Percentiles rank a stretch among this genome's conserved stretches.
These are phyloP conservation scores for Enteromius mattozi DNA, from an alignment of 2,797 vertebrate species.

Conservation along the genomic window DNA sequence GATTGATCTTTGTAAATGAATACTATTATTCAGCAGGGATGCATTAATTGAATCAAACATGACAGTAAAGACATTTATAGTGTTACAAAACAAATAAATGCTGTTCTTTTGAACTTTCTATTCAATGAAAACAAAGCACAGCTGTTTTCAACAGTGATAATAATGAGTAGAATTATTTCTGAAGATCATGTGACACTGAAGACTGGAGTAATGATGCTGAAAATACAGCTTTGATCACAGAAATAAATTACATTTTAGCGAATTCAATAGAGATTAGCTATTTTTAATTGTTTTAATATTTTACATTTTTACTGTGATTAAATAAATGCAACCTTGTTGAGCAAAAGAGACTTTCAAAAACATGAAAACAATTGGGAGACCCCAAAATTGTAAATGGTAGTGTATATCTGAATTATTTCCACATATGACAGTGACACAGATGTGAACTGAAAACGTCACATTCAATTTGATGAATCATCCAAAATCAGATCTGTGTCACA, in stretches of 20 bases:
- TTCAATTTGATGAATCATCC: not conserved
- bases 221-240: not conserved
- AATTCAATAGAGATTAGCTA: not conserved
- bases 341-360: too few relatives aligned
- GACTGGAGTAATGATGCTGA: not conserved
- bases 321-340: too few relatives aligned
- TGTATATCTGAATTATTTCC: not conserved
- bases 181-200: not conserved
- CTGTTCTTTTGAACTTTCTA: not conserved
- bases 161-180: not conserved
- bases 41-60: not conserved
- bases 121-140: not conserved
- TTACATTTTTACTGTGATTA: too few relatives aligned
- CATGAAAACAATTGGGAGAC: too few relatives aligned
- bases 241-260: not conserved
- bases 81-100: not conserved
- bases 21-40: not conserved
- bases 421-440: not conserved
- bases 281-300: not conserved
- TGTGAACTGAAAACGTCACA: slow-evolving; percentile 12
- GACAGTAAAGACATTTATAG: too few relatives aligned
- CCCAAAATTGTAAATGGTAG: not conserved
- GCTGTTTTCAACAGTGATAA: not conserved
- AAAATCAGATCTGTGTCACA: not conserved
- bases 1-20: not conserved